These are phyloP conservation scores for Enteromius paludinosus DNA, from an alignment of 2,797 vertebrate species.

Conservation along the genomic window DNA sequence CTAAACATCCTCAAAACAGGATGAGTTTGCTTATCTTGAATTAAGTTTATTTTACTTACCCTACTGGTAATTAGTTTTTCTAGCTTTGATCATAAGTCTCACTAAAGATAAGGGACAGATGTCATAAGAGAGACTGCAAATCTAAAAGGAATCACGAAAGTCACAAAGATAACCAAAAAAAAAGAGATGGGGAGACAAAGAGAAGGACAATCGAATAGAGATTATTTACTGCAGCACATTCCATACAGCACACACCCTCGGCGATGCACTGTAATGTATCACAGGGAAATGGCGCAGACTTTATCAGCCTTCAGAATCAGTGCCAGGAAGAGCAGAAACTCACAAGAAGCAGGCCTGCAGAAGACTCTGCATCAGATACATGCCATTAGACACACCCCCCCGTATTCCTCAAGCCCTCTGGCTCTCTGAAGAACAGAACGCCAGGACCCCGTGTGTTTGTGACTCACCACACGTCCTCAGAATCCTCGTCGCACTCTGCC, in stretches of 20 bases:
- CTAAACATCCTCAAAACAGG: constrained; percentile 3
- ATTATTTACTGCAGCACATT: constrained; percentile 30
- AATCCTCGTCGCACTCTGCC: constrained; percentile 87
- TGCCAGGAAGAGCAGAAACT: constrained; percentile 31
- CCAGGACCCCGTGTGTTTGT: not conserved
- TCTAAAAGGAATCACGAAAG: constrained; percentile 2
- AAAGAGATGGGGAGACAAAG: constrained; percentile 6
- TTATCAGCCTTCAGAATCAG: constrained; percentile 41
- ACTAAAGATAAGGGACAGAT: constrained; percentile 12
- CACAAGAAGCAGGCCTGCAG: not conserved
- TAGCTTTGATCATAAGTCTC: constrained; percentile 10
- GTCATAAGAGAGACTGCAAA: not conserved
- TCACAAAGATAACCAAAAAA: constrained; percentile 1
- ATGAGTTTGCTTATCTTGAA: constrained; percentile 14
- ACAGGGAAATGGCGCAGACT: constrained; percentile 35
- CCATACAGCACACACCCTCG: constrained; percentile 22
- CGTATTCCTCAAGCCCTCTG: not conserved
- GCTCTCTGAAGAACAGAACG: constrained; percentile 21
- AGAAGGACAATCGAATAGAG: constrained; percentile 17
- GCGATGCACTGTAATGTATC: constrained; percentile 20
- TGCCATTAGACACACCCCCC: constrained; percentile 24
- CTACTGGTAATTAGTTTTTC: constrained; percentile 8
- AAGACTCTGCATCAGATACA: constrained; percentile 32
- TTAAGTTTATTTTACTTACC: constrained; percentile 22
- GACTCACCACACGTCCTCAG: constrained; percentile 87